Evolutionary conservation across 2,113 vertebrate species (phyloP).

Genomic region (Prionailurus bengalensis): DNA sequence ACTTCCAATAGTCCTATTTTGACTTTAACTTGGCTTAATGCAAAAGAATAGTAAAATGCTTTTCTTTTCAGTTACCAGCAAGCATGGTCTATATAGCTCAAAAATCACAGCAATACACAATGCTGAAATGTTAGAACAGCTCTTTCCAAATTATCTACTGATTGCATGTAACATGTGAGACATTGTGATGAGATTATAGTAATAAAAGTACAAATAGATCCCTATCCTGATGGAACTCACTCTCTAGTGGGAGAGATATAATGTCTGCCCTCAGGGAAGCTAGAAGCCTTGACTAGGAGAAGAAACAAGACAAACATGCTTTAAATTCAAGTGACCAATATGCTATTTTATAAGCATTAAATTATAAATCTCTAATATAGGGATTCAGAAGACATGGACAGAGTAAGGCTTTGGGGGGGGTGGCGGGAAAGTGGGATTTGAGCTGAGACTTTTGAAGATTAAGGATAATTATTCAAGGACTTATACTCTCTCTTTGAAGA

Average conservation of each 20-base stretch:
- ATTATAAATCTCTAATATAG: background rate
- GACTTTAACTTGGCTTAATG: background rate
- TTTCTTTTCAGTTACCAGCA: conserved; percentile 17
- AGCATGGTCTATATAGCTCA: background rate
- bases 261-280: background rate
- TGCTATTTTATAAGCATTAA: background rate
- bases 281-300: background rate
- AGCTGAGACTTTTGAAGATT: conserved; percentile 11
- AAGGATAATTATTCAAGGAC: background rate
- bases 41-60: conserved; percentile 28
- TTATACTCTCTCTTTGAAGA: background rate
- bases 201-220: background rate
- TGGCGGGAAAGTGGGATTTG: background rate
- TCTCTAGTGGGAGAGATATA: background rate
- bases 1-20: background rate
- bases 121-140: conserved; percentile 25
- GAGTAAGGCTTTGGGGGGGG: background rate
- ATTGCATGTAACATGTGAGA: conserved; percentile 8
- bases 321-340: background rate
- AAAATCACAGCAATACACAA: conserved; percentile 18
- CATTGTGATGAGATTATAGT: background rate
- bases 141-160: conserved; percentile 16
- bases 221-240: background rate
- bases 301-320: background rate
- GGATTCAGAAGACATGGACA: background rate